Evolutionary conservation across 2,113 vertebrate genomes (phyloP).

Genomic region (Dicentrarchus labrax): DNA sequence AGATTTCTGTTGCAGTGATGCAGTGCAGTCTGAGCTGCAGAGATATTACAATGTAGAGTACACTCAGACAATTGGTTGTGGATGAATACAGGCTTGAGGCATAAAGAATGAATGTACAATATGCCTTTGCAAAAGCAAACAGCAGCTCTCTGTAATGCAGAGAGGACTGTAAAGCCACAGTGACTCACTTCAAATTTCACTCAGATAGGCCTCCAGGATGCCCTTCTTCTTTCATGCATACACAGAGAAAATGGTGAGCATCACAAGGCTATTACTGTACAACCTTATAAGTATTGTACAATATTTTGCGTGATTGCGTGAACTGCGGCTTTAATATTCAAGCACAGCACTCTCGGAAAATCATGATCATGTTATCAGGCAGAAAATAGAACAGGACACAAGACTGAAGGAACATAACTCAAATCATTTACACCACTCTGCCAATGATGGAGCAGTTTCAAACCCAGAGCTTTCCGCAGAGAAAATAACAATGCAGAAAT

Average conservation of each 20-base stretch:
- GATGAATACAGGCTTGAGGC: slow-evolving; percentile 58
- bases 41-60: slow-evolving; percentile 58
- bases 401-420: slow-evolving; percentile 53
- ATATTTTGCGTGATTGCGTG: slow-evolving; percentile 1
- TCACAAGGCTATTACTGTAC: slow-evolving; percentile 35
- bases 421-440: slow-evolving; percentile 65
- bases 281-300: slow-evolving; percentile 20
- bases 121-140: slow-evolving; percentile 60
- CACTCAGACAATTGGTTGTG: slow-evolving; percentile 62
- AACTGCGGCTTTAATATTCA: slow-evolving; percentile 49
- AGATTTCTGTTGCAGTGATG: slow-evolving; percentile 50
- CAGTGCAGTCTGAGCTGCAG: slow-evolving; percentile 45
- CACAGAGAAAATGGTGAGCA: slow-evolving; percentile 46
- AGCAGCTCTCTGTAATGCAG: slow-evolving; percentile 48
- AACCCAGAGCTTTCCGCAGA: slow-evolving; percentile 59
- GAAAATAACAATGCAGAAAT: slow-evolving; percentile 74
- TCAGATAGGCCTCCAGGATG: slow-evolving; percentile 45
- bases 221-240: slow-evolving; percentile 55
- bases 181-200: slow-evolving; percentile 65
- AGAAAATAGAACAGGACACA: slow-evolving; percentile 55
- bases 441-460: slow-evolving; percentile 60
- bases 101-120: slow-evolving; percentile 54
- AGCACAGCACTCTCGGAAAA: slow-evolving; percentile 36
- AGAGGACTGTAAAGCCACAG: slow-evolving; percentile 50
- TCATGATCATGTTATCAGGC: slow-evolving; percentile 32